Percentiles rank a stretch among this genome's conserved stretches.
Evolutionary conservation across 2,888 invertebrate species (phyloP).

Genomic region (Diogma glabrata): DNA sequence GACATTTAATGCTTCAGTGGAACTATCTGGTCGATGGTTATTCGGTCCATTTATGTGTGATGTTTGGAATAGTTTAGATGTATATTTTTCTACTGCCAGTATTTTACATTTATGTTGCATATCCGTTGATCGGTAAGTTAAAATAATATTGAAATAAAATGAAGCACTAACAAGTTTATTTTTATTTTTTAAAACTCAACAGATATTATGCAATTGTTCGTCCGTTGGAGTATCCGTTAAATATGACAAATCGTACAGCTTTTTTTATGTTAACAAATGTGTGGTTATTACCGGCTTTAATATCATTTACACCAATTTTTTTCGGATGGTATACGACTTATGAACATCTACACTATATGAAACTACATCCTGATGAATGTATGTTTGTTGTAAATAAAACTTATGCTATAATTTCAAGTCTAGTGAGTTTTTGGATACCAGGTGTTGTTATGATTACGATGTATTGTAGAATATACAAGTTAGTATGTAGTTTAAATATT

Average conservation of each 20-base stretch:
- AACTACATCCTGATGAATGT: slow-evolving; percentile 61
- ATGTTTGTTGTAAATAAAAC: slow-evolving; percentile 76
- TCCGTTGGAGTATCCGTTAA: slow-evolving; percentile 83
- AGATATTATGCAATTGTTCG: slow-evolving; percentile 88
- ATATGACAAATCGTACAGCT: slow-evolving; percentile 75
- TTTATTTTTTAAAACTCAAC: neutral
- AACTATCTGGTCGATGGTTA: slow-evolving; percentile 73
- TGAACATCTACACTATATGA: slow-evolving; percentile 48
- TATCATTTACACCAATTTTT: slow-evolving; percentile 90
- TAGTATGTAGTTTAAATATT: slow-evolving; percentile 9
- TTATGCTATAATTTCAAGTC: slow-evolving; percentile 79
- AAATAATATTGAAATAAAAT: slow-evolving; percentile 11
- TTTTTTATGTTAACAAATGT: slow-evolving; percentile 76
- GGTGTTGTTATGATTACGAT: slow-evolving; percentile 85
- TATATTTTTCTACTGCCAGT: slow-evolving; percentile 87
- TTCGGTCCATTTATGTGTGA: slow-evolving; percentile 90
- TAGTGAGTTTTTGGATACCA: slow-evolving; percentile 88
- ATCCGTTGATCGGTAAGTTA: slow-evolving; percentile 54
- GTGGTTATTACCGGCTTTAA: slow-evolving; percentile 84
- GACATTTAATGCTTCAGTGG: slow-evolving; percentile 87
- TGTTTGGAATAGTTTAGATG: slow-evolving; percentile 92
- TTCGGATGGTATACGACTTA: slow-evolving; percentile 89
- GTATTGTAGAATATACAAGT: slow-evolving; percentile 70
- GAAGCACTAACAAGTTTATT: neutral
- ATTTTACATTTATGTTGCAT: slow-evolving; percentile 91